Base-by-base conservation (phyloP, 2,888 invertebrate genomes). In the Eupsilia transversa region DNA sequence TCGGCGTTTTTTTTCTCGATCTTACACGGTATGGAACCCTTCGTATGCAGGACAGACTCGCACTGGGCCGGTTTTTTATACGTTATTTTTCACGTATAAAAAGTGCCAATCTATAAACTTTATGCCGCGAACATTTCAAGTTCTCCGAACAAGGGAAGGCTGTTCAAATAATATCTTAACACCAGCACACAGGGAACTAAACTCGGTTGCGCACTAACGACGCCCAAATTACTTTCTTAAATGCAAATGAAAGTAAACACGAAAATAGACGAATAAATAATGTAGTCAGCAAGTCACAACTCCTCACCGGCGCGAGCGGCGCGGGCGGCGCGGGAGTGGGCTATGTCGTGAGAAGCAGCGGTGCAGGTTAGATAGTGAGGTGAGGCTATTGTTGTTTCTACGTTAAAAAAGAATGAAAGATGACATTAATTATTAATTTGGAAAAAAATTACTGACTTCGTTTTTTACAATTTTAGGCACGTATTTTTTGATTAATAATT, bases 211-310 rank as follows among this genome's bases (percentile, higher is more conserved):
- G 81, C 84, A 82, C 82, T 67, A 87, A 88, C 87, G 89, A 86
- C 86, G 82, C 78, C 86, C 67, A 90, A 92, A 93, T 92, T 92
- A 90, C 90, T 92, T 92, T 91, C 91, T 92, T 92, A 92, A 91
- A 93, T 90, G 91, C 91, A 93, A 92, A 93, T 92, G 92, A 92
- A 92, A 91, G 91, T 89, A 90, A 92, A 92, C 92, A 89, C 90
- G 90, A 89, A 92, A 92, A 92, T 89, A 89, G 89, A 86, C 90
- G 89, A 87, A 90, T 93, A 92, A 93, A 93, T 92, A 90, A 93
- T 92, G 91, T 88, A 93, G 88, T 79, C 74, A 71, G 63, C 72
- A 80, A 88, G 90, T 90, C 90, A 82, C 90, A 91, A 91, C 88
- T 90, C 87, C 87, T 88, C 87, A 82, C 14, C 27, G 23, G 4